Evolutionary conservation across 1,140 invertebrate genomes (phyloP), one percentile per base, ranked within the genome.

Genomic region (Vanessa atalanta): DNA sequence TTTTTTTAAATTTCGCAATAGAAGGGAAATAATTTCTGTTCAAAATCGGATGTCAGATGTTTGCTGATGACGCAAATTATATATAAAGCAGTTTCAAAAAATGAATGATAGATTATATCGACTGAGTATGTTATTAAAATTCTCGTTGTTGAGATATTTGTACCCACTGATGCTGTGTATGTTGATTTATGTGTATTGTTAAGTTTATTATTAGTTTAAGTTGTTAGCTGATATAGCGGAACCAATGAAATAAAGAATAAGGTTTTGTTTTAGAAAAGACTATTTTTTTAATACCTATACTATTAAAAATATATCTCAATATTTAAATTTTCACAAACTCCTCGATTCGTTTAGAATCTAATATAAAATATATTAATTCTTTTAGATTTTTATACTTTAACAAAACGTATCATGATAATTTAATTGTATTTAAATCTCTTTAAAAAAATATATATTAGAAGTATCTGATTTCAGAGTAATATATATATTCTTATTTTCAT

Each of bases 241-340:
- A 88, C 86, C 86, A 88, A 89, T 89, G 88, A 88, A 87, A 84
- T 86, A 83, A 86, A 85, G 78, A 81, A 77, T 79, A 83, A 81
- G 72, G 63, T 77, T 82, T 76, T 82, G 69, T 72, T 79, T 80
- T 77, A 63, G 67, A 63, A 68, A 37, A 50, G 57, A 15, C 69
- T 68, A 26, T 75, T 67, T 75, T 55, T 72, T 72, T 73, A 64
- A 23, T 31, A 26, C 20, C 7, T 20, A 50, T 15, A 37, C 43
- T 6, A 16, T 47, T 15, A 37, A 55, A 68, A 31, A 31, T 31
- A 31, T 1, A 6, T 31, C 26, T 31, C 0, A 31, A 31, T 31
- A 31, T 31, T 31, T 31, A 31, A 1, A 31, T 31, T 31, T 31
- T 31, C 26, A 1, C 26, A 31, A 31, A 31, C 26, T 31, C 3